These are phyloP conservation scores for Oriolus oriolus DNA, from an alignment of 2,113 vertebrate species.

Conservation along the genomic window DNA sequence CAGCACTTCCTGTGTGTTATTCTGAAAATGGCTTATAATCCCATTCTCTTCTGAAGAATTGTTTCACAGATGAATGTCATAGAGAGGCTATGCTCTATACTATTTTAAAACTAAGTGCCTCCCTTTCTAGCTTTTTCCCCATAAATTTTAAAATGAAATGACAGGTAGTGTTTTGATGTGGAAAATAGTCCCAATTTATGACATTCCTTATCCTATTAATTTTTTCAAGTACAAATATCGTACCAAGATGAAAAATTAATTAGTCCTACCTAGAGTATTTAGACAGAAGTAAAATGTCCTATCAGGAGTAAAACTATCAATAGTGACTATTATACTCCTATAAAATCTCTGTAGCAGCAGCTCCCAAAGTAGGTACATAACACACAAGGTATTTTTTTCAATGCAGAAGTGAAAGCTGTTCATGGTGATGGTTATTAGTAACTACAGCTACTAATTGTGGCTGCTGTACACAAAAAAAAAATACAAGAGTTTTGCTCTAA, in stretches of 20 bases:
- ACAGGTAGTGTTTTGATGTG: neutral
- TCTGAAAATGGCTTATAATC: neutral
- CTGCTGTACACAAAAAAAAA: neutral
- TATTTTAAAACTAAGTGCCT: neutral
- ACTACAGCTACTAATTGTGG: neutral
- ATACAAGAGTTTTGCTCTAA: neutral
- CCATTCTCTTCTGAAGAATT: neutral
- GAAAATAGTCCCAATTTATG: neutral
- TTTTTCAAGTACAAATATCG: neutral
- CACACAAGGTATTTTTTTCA: neutral
- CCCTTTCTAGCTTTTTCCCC: neutral
- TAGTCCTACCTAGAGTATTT: neutral
- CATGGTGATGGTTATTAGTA: neutral
- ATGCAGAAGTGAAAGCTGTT: neutral
- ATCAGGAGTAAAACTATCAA: neutral
- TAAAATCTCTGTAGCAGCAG: neutral
- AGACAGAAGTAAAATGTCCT: neutral
- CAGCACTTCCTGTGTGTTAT: neutral
- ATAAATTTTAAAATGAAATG: neutral
- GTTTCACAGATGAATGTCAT: neutral
- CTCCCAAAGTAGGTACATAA: neutral
- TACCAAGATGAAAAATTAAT: neutral
- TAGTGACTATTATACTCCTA: neutral
- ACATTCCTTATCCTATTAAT: neutral
- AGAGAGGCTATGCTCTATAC: neutral